Evolutionary conservation across 2,797 vertebrate species (phyloP).

Genomic region (Enteromius anoplus): DNA sequence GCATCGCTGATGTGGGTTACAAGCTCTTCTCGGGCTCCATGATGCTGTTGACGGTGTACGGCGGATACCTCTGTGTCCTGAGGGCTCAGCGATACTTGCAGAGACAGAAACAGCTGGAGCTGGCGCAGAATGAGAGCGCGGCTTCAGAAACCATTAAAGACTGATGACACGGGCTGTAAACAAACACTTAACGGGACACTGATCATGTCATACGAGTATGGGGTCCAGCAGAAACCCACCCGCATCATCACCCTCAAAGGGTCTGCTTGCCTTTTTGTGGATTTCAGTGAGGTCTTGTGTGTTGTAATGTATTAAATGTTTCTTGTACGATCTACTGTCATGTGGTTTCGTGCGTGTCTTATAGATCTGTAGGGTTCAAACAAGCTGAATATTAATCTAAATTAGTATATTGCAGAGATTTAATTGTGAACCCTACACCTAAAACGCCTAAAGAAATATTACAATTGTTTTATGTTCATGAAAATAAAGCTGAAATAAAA

Average conservation of each 20-base stretch:
- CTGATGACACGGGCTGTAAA: conserved; percentile 46
- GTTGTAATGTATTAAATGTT: conserved; percentile 50
- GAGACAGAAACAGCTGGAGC: conserved; percentile 68
- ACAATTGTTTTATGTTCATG: no score
- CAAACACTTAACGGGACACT: conserved; percentile 26
- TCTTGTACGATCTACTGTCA: background rate
- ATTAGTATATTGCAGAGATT: no score
- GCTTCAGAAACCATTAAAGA: conserved; percentile 53
- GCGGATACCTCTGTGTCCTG: conserved; percentile 83
- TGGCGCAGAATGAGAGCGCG: conserved; percentile 75
- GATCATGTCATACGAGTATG: conserved; percentile 9
- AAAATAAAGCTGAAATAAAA: background rate
- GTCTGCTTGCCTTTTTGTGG: background rate
- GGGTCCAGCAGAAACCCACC: background rate
- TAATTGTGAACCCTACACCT: no score
- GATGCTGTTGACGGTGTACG: conserved; percentile 89
- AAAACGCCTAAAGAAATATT: no score
- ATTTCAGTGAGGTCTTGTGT: background rate
- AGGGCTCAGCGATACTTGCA: conserved; percentile 78
- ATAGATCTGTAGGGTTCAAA: background rate
- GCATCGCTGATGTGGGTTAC: conserved; percentile 88
- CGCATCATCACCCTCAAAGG: background rate
- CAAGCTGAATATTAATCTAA: no score
- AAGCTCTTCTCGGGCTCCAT: conserved; percentile 88
- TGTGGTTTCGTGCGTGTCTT: background rate